These are phyloP conservation scores for Sinocyclocheilus anophthalmus DNA, from an alignment of 2,113 vertebrate genomes.

Conservation along the genomic window DNA sequence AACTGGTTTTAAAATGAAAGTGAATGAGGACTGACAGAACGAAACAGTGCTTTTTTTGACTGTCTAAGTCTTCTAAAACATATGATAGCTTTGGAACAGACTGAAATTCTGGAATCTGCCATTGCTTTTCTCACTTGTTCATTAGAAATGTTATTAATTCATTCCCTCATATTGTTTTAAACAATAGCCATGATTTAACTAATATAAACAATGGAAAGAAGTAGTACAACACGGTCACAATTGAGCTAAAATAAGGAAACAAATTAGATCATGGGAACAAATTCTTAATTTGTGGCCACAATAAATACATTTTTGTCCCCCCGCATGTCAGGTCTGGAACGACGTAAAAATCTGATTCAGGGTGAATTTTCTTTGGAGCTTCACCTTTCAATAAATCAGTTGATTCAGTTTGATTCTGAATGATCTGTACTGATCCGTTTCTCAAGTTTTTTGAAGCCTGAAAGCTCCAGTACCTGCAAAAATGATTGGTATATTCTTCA, in stretches of 20 bases:
- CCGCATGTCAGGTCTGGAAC: background rate
- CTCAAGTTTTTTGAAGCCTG: background rate
- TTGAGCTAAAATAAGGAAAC: background rate
- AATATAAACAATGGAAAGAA: background rate
- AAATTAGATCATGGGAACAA: background rate
- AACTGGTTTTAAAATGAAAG: background rate
- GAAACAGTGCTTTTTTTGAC: background rate
- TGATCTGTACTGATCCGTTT: background rate
- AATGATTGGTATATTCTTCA: background rate
- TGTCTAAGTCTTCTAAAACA: background rate
- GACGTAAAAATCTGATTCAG: background rate
- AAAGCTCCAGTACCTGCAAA: background rate
- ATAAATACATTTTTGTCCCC: no score
- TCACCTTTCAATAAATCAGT: background rate
- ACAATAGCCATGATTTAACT: background rate
- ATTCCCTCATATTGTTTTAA: background rate
- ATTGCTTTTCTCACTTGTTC: background rate
- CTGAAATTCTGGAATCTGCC: background rate
- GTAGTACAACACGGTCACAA: background rate
- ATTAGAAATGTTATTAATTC: background rate
- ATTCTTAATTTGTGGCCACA: background rate
- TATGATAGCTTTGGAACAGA: background rate
- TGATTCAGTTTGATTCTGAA: conserved; percentile 6
- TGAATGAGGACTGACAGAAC: background rate
- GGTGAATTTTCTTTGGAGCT: background rate